These are phyloP conservation scores for Branchinecta lindahli DNA, from an alignment of 1,140 invertebrate species.

Conservation along the genomic window DNA sequence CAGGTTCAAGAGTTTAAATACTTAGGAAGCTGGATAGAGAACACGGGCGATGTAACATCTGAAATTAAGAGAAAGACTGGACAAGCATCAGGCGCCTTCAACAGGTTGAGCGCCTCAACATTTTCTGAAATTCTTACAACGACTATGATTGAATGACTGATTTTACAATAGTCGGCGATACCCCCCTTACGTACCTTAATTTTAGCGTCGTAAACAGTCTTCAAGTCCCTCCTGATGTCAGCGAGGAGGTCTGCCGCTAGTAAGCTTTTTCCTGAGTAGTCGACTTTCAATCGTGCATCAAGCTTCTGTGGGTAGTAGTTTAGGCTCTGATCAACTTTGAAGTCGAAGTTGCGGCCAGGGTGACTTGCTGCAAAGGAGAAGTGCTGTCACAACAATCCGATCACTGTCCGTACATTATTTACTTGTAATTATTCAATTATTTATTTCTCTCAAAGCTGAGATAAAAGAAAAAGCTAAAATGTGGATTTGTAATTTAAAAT, in stretches of 20 bases:
- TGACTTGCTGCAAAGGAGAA: conserved; percentile 16
- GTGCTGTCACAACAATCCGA: not conserved
- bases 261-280: conserved; percentile 6
- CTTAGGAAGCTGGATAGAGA: too few species aligned
- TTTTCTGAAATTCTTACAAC: too few species aligned
- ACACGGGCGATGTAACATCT: too few species aligned
- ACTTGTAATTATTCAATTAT: too few species aligned
- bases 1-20: too few species aligned
- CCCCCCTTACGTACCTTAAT: conserved; percentile 14
- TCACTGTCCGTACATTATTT: too few species aligned
- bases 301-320: conserved; percentile 15
- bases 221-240: conserved; percentile 14
- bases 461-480: not conserved
- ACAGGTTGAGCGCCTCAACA: too few species aligned
- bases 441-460: too few species aligned
- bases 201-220: conserved; percentile 18
- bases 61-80: too few species aligned
- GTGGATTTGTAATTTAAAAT: too few species aligned
- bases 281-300: not conserved
- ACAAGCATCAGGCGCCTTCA: too few species aligned
- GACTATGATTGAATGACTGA: too few species aligned
- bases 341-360: conserved; percentile 13
- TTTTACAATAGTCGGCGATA: not conserved
- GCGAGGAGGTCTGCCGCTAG: not conserved
- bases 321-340: conserved; percentile 17